Evolutionary conservation across 1,140 invertebrate species (phyloP).

Genomic region (Caenorhabditis tropicalis): DNA sequence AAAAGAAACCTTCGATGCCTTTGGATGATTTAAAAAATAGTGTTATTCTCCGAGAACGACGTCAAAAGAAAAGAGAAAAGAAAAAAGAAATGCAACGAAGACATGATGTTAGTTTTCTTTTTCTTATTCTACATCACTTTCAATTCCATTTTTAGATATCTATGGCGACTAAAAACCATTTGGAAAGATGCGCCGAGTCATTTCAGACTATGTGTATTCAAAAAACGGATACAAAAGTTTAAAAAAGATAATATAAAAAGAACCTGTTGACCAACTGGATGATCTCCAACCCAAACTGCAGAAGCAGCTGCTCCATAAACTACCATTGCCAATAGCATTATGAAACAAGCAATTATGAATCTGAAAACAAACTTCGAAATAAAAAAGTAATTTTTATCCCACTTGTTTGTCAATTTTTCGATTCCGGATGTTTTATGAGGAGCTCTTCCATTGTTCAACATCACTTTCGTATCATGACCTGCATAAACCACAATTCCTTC

Average conservation of each 20-base stretch:
- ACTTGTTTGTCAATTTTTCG: conserved; percentile 86
- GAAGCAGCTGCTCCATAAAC: conserved; percentile 81
- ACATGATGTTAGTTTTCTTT: not conserved
- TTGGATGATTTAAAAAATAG: not conserved
- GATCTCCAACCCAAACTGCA: conserved; percentile 49
- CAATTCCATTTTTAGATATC: not conserved
- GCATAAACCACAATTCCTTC: conserved; percentile 97
- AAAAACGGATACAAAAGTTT: not conserved
- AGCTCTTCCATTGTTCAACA: conserved; percentile 94
- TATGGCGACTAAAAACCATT: not conserved
- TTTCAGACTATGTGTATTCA: not conserved
- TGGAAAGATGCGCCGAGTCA: not conserved
- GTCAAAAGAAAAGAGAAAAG: not conserved
- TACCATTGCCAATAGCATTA: conserved; percentile 88
- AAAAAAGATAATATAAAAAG: too few species aligned
- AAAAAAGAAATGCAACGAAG: conserved; percentile 20
- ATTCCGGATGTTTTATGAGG: conserved; percentile 90
- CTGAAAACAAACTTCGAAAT: conserved; percentile 71
- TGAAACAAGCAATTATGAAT: conserved; percentile 93
- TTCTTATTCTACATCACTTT: not conserved
- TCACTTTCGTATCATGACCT: conserved; percentile 78
- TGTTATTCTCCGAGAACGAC: not conserved
- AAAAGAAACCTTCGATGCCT: not conserved
- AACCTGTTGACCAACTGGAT: not conserved
- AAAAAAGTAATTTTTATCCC: not conserved